Conservation (phyloP, 2,888 invertebrate genomes). For the Coenonympha arcania region DNA sequence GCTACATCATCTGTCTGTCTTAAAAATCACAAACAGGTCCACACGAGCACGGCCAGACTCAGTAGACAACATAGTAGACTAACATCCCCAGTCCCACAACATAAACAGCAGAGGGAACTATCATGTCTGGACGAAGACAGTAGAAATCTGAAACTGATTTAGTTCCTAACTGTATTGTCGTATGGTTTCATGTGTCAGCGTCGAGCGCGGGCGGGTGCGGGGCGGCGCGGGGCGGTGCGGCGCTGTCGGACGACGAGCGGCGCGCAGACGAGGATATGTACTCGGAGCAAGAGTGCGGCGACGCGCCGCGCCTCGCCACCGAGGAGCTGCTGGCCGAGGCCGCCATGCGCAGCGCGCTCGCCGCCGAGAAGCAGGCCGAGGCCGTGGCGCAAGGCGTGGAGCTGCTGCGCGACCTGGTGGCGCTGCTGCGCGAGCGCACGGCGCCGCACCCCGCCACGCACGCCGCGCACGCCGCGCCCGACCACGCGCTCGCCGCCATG, state of each 20-base stretch:
- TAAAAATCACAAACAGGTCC: too few relatives aligned
- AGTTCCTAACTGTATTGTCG: too few relatives aligned
- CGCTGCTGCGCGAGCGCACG: conserved; percentile 74
- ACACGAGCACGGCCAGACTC: too few relatives aligned
- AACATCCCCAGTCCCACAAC: too few relatives aligned
- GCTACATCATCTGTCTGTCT: too few relatives aligned
- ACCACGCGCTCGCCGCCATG: conserved; percentile 39
- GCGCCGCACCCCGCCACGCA: conserved; percentile 66
- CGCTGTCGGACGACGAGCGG: conserved; percentile 53
- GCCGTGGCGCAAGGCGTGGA: conserved; percentile 49
- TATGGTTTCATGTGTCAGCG: neutral
- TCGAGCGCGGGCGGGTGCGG: conserved; percentile 7
- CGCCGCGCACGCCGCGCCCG: conserved; percentile 27
- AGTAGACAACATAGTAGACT: too few relatives aligned
- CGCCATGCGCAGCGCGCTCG: conserved; percentile 63
- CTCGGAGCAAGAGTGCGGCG: conserved; percentile 42
- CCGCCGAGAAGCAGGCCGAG: conserved; percentile 65
- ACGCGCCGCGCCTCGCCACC: conserved; percentile 42
- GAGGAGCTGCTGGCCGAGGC: conserved; percentile 67
- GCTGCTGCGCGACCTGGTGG: conserved; percentile 50
- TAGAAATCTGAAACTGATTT: too few relatives aligned
- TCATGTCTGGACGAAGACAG: too few relatives aligned
- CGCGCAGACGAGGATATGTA: conserved; percentile 59
- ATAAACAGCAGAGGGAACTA: too few relatives aligned
- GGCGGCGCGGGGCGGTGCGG: conserved; percentile 25